Evolutionary conservation across 2,888 invertebrate genomes (phyloP).

Genomic region (Agrochola lota): DNA sequence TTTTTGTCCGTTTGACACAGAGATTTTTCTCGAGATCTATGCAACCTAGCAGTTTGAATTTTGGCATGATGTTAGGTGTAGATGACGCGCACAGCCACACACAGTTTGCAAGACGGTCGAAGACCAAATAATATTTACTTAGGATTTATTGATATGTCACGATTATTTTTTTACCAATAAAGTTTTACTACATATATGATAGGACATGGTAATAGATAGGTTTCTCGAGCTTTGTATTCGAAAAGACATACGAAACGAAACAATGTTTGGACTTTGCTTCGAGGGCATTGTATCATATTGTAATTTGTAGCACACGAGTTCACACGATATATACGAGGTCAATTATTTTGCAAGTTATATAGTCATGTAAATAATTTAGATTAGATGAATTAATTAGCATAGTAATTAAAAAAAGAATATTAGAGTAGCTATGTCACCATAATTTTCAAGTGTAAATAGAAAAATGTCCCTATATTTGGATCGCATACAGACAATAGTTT

Average conservation of each 20-base stretch:
- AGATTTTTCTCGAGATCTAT: not conserved
- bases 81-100: not conserved
- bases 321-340: conserved; percentile 25
- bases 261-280: conserved; percentile 22
- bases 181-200: no score
- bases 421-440: not conserved
- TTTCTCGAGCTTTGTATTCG: not conserved
- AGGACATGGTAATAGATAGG: not conserved
- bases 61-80: not conserved
- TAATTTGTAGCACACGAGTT: conserved; percentile 24
- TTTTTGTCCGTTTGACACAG: not conserved
- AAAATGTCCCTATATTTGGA: no score
- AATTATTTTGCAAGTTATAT: conserved; percentile 1
- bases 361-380: not conserved
- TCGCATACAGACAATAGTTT: not conserved
- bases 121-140: no score
- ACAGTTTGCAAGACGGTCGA: not conserved
- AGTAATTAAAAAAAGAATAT: not conserved
- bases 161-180: not conserved
- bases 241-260: not conserved
- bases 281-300: not conserved
- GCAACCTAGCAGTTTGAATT: not conserved
- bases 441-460: not conserved
- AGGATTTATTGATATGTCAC: not conserved
- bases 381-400: not conserved